Base-by-base conservation (phyloP, 2,797 vertebrate genomes). In the Australoheros facetus region DNA sequence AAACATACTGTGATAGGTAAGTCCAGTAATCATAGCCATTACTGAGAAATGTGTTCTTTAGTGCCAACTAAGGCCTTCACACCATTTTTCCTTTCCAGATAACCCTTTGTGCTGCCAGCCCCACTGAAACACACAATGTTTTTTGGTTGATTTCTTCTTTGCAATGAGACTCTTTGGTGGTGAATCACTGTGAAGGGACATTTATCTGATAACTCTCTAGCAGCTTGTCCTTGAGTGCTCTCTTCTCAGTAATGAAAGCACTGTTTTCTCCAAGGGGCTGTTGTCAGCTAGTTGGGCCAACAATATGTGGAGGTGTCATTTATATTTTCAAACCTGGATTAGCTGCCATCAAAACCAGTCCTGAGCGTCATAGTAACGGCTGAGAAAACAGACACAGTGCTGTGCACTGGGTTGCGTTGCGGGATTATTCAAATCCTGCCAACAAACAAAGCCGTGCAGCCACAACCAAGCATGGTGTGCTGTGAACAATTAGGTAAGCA, bases 181-280 rank as follows among this genome's bases (percentile, higher is more conserved):
- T 51, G 19, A 81, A 42, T 8, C 48, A 53, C 14, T 2, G 7
- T 34, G 16, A 66, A 28, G 56, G 37, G 21, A 69, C 23, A 34
- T 71, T 73, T 19, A 76, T 79, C 19, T 51, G 37, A 57, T 60
- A 12, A 39, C 2, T 9, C 37, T 56, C 21, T 30, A 48, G 45
- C 48, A 81, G 64, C 55, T 58, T 51, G 56, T 77, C 70, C 39
- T 72, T 78, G 13, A 69, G 69, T 58, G 60, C 48, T 81, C 34
- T 78, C 7, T 19, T 56, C 60, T 9, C 17, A 37, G 14, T 19
- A n/a, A 23, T 48, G n/a, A 69, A 21, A 72, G 57, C 28, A 4
- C 21, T 26, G 17, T 70, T 78, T 75, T 57, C 56, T 58, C 45
- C 39, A 19, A 51, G 37, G 48, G 17, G 13, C 72, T 17, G 23